Evolutionary conservation across 2,113 vertebrate species (phyloP).

Genomic region (Etheostoma spectabile): DNA sequence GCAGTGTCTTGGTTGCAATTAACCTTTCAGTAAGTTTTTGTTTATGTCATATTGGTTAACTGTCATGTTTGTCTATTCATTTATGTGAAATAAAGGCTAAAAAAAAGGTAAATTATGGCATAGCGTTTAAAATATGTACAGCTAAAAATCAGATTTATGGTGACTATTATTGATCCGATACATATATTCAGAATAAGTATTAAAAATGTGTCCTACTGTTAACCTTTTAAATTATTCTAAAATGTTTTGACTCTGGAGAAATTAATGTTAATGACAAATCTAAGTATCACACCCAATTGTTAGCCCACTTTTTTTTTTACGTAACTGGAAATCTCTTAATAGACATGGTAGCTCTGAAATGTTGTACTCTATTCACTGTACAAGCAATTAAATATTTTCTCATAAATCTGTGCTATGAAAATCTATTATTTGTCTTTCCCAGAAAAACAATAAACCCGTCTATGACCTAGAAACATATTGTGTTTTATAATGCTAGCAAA

Average conservation of each 20-base stretch:
- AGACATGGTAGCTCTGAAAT: conserved; percentile 29
- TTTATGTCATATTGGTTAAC: conserved; percentile 20
- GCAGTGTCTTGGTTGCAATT: conserved; percentile 44
- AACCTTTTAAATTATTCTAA: neutral
- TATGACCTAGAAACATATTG: conserved; percentile 55
- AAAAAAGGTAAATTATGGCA: neutral
- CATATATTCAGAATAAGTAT: neutral
- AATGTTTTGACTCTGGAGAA: neutral
- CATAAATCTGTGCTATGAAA: conserved; percentile 54
- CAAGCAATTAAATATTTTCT: conserved; percentile 75
- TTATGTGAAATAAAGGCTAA: conserved; percentile 8
- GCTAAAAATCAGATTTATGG: neutral
- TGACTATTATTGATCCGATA: neutral
- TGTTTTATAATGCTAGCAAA: conserved; percentile 35
- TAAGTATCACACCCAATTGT: neutral
- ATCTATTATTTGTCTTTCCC: conserved; percentile 32
- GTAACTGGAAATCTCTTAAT: conserved; percentile 37
- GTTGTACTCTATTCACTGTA: conserved; percentile 46
- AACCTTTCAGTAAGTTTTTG: conserved; percentile 28
- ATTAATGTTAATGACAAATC: neutral
- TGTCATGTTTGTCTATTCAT: conserved; percentile 36
- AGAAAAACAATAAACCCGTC: conserved; percentile 18
- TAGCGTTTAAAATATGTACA: conserved; percentile 14
- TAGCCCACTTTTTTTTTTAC: conserved; percentile 49
- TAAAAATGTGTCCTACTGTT: neutral